phyloP scores from a whole-genome alignment of 2,888 invertebrate species.

The Melitaea athalia region DNA sequence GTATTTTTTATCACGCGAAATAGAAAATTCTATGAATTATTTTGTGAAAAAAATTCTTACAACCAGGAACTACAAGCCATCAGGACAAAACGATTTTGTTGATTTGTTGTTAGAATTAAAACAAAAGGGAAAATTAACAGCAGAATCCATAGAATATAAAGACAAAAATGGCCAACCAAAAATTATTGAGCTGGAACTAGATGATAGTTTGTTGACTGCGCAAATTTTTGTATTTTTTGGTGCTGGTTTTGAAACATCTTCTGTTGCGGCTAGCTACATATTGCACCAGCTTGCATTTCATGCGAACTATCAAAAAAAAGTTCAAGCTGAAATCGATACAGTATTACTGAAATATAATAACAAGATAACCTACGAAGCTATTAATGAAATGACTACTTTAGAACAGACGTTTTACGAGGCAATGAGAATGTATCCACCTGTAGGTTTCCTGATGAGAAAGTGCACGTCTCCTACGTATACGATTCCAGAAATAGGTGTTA shows the following conservation, averaged over 20 bases:
- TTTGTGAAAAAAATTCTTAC: constrained; percentile 59
- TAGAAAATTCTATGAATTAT: constrained; percentile 57
- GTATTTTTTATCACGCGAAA: constrained; percentile 55
- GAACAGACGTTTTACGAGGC: constrained; percentile 71
- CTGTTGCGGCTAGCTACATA: constrained; percentile 73
- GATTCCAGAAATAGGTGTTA: constrained; percentile 64
- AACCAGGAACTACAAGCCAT: constrained; percentile 60
- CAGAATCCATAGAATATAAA: constrained; percentile 64
- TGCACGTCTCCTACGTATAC: constrained; percentile 67
- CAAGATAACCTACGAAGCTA: constrained; percentile 66
- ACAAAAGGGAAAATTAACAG: constrained; percentile 64
- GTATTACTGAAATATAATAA: constrained; percentile 62
- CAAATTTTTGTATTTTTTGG: constrained; percentile 75
- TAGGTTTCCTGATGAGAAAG: constrained; percentile 64
- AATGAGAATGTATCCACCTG: constrained; percentile 71
- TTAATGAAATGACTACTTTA: constrained; percentile 69
- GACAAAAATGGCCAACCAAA: constrained; percentile 61
- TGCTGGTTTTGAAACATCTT: constrained; percentile 80
- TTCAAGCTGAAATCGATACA: constrained; percentile 68
- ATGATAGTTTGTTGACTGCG: constrained; percentile 62
- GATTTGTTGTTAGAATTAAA: constrained; percentile 67
- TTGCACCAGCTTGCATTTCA: constrained; percentile 75
- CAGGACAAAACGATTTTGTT: constrained; percentile 70
- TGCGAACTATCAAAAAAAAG: constrained; percentile 69
- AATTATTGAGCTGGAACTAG: constrained; percentile 60